A percentile compares a stretch with the other conserved stretches of the same genome.
Conservation (phyloP, 2,797 vertebrate species). For the Sardinella longiceps region DNA sequence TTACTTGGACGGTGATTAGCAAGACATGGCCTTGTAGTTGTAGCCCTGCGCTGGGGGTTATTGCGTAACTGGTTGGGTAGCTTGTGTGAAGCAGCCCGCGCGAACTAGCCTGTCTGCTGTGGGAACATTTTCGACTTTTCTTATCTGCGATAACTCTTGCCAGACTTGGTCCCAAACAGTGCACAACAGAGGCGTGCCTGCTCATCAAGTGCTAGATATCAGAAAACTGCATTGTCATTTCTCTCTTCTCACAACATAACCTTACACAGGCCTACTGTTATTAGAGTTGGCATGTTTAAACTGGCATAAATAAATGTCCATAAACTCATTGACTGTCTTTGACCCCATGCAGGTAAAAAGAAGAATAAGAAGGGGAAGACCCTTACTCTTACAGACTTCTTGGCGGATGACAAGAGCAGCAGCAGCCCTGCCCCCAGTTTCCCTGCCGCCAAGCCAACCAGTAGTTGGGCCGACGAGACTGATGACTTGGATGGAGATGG, state of each 20-base stretch:
- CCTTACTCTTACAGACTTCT: conserved; percentile 92
- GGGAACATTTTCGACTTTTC: neutral
- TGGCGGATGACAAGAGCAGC: conserved; percentile 83
- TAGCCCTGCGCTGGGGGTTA: neutral
- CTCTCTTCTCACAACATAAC: neutral
- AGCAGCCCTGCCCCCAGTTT: conserved; percentile 71
- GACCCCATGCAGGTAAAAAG: conserved; percentile 88
- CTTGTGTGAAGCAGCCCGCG: neutral
- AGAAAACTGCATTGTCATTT: neutral
- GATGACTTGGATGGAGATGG: conserved; percentile 95
- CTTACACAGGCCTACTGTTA: too few relatives aligned
- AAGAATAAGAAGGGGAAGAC: conserved; percentile 99
- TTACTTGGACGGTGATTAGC: neutral
- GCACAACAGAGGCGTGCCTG: neutral
- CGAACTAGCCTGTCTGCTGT: neutral
- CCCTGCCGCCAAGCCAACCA: conserved; percentile 83
- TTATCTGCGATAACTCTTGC: conserved; percentile 11
- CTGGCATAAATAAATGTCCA: neutral
- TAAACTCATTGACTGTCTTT: neutral
- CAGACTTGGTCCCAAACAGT: neutral
- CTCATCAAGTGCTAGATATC: neutral
- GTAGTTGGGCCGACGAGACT: conserved; percentile 96
- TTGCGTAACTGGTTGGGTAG: neutral
- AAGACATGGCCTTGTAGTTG: neutral
- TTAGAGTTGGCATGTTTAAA: neutral